Percentiles rank a stretch among this genome's conserved stretches.
Evolutionary conservation across 2,113 vertebrate genomes (phyloP).

Genomic region (Zapornia atra): DNA sequence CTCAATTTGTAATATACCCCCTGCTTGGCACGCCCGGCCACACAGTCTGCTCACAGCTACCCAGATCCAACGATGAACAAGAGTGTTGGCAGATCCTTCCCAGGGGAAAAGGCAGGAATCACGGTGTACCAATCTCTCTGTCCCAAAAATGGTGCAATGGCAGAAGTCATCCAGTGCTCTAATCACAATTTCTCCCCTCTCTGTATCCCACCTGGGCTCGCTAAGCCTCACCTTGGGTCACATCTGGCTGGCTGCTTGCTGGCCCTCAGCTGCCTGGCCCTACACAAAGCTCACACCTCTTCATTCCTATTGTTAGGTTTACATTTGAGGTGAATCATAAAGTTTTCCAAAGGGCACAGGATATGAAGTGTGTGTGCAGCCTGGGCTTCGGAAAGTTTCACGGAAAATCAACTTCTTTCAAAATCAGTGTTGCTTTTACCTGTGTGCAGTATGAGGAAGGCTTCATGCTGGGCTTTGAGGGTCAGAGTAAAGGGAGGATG

Average conservation of each 20-base stretch:
- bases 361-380: not conserved
- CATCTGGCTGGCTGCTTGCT: not conserved
- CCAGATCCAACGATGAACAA: not conserved
- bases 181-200: not conserved
- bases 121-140: not conserved
- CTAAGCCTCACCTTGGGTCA: not conserved
- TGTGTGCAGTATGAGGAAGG: not conserved
- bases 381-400: not conserved
- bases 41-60: fast-evolving
- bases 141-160: not conserved
- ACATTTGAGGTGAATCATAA: not conserved
- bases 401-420: not conserved
- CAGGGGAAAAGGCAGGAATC: not conserved
- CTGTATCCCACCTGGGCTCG: not conserved
- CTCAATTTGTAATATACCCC: not conserved
- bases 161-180: not conserved
- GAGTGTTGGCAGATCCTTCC: not conserved
- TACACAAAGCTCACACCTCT: not conserved
- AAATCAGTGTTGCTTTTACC: not conserved
- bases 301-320: not conserved
- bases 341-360: not conserved
- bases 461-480: not conserved
- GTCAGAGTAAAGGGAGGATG: not conserved
- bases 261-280: not conserved
- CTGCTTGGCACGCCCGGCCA: not conserved